Evolutionary conservation across 2,888 invertebrate genomes (phyloP), one percentile per base, ranked within the genome.

Genomic region (Heliconius charithonia): DNA sequence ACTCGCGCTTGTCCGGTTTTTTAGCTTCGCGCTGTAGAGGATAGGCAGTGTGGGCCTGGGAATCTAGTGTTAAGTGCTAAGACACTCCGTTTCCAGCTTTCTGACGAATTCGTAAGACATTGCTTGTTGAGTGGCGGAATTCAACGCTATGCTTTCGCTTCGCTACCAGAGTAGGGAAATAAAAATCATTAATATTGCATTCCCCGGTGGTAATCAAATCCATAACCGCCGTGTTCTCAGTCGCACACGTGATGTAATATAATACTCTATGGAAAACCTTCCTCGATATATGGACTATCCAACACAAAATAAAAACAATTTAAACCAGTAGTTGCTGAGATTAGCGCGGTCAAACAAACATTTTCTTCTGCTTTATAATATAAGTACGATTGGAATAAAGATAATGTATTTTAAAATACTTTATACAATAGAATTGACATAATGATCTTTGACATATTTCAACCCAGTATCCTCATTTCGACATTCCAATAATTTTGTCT

Each of bases 381-480:
- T 12, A 12, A 10, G 13, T 62, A 62, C 37, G 37, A 37, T 37
- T 62, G 7, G 7, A 51, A 27, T 12, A 25, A 25, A 62, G 13
- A 62, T 62, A 25, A 62, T 27, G 25, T 62, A 62, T 66, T 66
- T 66, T 66, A 19, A 66, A 66, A 66, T 32, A 22, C 22, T 37
- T 12, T 12, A 37, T 67, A 67, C 66, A 67, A 67, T 67, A 37
- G 66, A 67, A 10, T 32, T 67, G 66, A 67, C 65, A 65, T 13
- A 13, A 12, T 13, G 66, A 67, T 37, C 66, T 67, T 37, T 67
- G 37, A 67, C 66, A 32, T 37, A 9, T 37, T 10, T 37, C 66
- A n/a, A 67, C 66, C 66, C 13, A 4, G 32, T 67, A 37, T 37
- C 66, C 66, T n/a, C 32, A 67, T 67, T 67, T 67, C 66, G n/a